Evolutionary conservation across 2,113 vertebrate genomes (phyloP).

Genomic region (Nanger granti): DNA sequence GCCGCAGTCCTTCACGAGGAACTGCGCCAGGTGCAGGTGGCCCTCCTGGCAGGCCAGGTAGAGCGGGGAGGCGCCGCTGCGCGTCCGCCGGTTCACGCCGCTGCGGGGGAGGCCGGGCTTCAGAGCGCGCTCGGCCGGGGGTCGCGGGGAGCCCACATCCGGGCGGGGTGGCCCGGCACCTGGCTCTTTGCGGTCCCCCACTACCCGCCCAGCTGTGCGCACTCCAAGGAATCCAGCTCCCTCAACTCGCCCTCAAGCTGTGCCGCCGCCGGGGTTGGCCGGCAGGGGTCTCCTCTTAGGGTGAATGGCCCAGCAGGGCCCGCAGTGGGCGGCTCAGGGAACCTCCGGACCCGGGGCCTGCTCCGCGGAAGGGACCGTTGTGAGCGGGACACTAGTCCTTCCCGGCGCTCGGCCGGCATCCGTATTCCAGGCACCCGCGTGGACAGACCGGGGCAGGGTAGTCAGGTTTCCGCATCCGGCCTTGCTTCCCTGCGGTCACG

Average conservation of each 20-base stretch:
- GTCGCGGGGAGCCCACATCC: neutral
- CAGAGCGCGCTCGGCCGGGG: neutral
- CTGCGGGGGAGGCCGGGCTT: conserved; percentile 59
- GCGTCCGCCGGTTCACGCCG: conserved; percentile 80
- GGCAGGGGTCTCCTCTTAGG: neutral
- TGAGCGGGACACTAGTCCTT: neutral
- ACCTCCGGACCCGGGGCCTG: neutral
- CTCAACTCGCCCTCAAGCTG: rapidly evolving
- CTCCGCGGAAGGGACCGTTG: neutral
- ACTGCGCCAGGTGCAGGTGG: conserved; percentile 82
- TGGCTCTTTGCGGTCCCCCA: neutral
- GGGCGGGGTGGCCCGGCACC: neutral
- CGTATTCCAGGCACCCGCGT: rapidly evolving
- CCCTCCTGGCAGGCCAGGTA: conserved; percentile 90
- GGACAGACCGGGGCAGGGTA: rapidly evolving
- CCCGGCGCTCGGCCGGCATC: neutral
- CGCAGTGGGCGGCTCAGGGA: neutral
- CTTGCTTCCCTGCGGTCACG: neutral
- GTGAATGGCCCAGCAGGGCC: neutral
- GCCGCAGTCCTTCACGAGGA: conserved; percentile 81
- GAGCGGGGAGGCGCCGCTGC: conserved; percentile 81
- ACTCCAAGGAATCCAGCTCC: neutral
- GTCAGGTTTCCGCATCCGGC: rapidly evolving
- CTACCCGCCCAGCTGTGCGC: neutral
- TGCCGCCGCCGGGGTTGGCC: rapidly evolving